Evolutionary conservation across 2,797 vertebrate species (phyloP).

Genomic region (Periparus ater): DNA sequence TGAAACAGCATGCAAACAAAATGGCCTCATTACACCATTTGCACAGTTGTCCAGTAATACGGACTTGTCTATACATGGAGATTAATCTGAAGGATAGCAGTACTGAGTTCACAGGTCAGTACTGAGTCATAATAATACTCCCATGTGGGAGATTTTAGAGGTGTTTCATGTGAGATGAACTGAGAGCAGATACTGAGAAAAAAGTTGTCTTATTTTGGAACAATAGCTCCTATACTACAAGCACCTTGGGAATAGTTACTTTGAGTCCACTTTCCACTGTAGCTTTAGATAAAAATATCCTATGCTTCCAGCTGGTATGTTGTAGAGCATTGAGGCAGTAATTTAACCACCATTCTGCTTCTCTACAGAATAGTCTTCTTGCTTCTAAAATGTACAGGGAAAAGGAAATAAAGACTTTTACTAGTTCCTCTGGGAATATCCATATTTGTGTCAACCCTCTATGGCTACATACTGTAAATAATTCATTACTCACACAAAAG

Average conservation of each 20-base stretch:
- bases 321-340: not conserved
- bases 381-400: not conserved
- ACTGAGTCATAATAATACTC: not conserved
- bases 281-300: not conserved
- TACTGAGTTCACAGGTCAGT: not conserved
- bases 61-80: not conserved
- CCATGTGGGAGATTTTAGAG: not conserved
- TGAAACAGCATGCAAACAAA: not conserved
- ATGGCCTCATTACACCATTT: not conserved
- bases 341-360: not conserved
- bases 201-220: not conserved
- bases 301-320: not conserved
- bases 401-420: not conserved
- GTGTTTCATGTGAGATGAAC: not conserved
- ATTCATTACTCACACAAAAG: slow-evolving; percentile 19
- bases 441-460: not conserved
- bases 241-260: not conserved
- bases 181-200: not conserved
- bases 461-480: not conserved
- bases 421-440: not conserved
- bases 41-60: not conserved
- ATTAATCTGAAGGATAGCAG: not conserved
- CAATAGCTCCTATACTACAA: not conserved
- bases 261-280: not conserved
- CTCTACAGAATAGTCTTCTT: not conserved